Evolutionary conservation across 2,113 vertebrate species (phyloP), one percentile per base, ranked within the genome.

Genomic region (Pteronura brasiliensis): DNA sequence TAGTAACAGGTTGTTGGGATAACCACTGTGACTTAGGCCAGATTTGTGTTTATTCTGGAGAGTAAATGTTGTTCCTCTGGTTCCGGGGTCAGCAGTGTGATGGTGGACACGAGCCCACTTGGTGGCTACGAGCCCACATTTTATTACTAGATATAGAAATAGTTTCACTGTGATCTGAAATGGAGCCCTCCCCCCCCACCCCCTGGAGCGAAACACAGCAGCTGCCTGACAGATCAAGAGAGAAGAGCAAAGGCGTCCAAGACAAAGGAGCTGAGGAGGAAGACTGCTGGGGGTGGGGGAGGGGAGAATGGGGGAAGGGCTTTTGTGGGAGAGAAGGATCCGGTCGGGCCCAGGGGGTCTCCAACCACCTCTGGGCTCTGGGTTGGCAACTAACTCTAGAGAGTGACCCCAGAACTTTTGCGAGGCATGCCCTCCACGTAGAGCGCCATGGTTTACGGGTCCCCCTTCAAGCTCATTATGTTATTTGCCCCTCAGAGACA

Each of bases 121-220:
- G 1, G 25, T 17, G 34, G 44, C 67, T 92, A 52, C 4, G 49
- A 52, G 49, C 49, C 49, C 82, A 79, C 55, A 69, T 77, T 95
- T 96, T 81, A 77, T 65, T 90, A 80, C 36, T 80, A 72, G 13
- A 72, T 42, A 59, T 27, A 88, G 87, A 87, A 29, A 27, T 23
- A 5, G n/a, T 91, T 93, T 97, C 92, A 15, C 71, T 52, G 74
- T 47, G 47, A 25, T 92, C 21, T 59, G 92, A 90, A 90, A 90
- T 12, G 71, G 74, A 95, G 84, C 39, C 39, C 76, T 55, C 36
- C 36, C 13, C 52, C 52, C 17, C 52, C 52, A 39, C 39, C 76
- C 69, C 36, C 42, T 17, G 31, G 82, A 96, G 79, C 20, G 57
- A 95, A 49, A 77, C 0, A 1, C 47, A 36, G 89, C 47, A 69